Base-by-base conservation (phyloP, 2,888 invertebrate species). In the Rhagium mordax region DNA sequence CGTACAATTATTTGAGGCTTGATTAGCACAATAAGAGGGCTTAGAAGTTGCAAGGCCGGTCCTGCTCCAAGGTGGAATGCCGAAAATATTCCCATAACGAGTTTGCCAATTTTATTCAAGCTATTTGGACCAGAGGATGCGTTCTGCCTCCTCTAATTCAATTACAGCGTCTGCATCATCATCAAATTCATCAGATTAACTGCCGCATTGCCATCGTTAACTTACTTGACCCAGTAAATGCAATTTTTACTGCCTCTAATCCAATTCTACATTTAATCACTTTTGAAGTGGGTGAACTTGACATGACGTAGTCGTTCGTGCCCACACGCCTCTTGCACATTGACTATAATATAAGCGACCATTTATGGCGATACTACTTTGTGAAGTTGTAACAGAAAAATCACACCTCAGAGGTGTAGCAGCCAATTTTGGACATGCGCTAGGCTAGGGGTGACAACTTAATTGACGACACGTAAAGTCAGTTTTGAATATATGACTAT, bases 281-380 rank as follows among this genome's bases (percentile, higher is more conserved):
- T 49, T 51, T 51, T 24, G 55, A 72, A 72, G 72, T 72, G 72
- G 72, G 72, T 72, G 72, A 72, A 72, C 72, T 68, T 72, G 67
- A 68, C 48, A 18, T 68, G 68, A 68, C 72, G 72, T 48, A 66
- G 71, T 61, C 48, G 67, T 53, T 67, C 51, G 67, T 67, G 61
- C 71, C 71, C 67, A 71, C 71, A 67, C 67, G 61, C 67, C 61
- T 71, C 61, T 60, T 67, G 61, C 48, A 16, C 60, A 55, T 59
- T 65, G 65, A 71, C 65, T 59, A 71, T 65, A 71, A 29, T 48
- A 20, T 66, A 60, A 60, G 57, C 16, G 4, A 41, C 71, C 66
- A 55, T 71, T 66, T 71, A 71, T 71, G 71, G 71, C 47, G 55
- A 67, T 67, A 41, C 49, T 55, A 61, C 60, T n/a, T 61, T 47